Evolutionary conservation across 2,113 vertebrate genomes (phyloP).

Genomic region (Uria aalge): DNA sequence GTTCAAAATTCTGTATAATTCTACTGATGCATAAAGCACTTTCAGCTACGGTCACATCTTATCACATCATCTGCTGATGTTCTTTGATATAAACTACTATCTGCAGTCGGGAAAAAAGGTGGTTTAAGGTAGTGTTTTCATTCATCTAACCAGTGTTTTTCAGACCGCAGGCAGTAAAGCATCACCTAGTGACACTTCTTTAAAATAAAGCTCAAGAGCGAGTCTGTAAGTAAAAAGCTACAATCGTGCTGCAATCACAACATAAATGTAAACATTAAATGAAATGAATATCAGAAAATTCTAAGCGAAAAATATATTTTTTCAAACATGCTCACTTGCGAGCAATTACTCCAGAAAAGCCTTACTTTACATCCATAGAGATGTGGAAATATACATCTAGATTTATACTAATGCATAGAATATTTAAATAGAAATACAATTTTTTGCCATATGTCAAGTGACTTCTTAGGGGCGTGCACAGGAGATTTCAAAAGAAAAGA

Average conservation of each 20-base stretch:
- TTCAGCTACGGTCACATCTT: background rate
- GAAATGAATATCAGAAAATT: background rate
- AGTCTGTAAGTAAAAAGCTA: background rate
- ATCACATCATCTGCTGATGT: background rate
- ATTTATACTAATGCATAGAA: background rate
- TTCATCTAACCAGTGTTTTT: background rate
- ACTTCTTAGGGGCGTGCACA: background rate
- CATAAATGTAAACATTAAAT: background rate
- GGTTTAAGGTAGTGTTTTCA: background rate
- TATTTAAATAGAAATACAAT: background rate
- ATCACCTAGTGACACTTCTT: background rate
- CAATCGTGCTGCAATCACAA: background rate
- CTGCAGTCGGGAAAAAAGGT: background rate
- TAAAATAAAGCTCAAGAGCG: background rate
- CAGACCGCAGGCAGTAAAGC: background rate
- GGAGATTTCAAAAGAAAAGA: background rate
- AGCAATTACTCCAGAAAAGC: background rate
- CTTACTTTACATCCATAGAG: background rate
- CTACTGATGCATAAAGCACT: conserved; percentile 10
- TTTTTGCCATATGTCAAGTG: background rate
- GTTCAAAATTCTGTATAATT: conserved; percentile 17
- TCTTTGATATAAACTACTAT: conserved; percentile 11
- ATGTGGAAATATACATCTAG: background rate
- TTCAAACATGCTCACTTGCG: background rate
- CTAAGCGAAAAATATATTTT: background rate